Conservation (phyloP, 2,888 invertebrate genomes). For the Mactromeris polynyma region DNA sequence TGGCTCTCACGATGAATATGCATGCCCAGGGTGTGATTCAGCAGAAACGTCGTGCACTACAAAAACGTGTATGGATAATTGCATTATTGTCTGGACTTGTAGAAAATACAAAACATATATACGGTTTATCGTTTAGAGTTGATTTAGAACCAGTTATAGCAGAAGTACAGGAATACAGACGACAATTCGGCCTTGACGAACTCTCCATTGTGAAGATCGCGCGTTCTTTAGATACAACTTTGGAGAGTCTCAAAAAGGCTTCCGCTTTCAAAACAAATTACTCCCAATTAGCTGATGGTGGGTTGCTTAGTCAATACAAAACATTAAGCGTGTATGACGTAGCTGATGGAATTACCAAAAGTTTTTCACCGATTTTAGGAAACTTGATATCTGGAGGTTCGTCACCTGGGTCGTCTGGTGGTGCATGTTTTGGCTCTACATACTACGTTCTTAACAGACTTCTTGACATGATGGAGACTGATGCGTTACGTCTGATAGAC, state of each 20-base stretch:
- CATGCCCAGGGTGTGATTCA: constrained; percentile 59
- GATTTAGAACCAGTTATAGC: constrained; percentile 53
- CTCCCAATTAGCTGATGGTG: constrained; percentile 53
- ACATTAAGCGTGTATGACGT: constrained; percentile 60
- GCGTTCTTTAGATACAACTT: constrained; percentile 51
- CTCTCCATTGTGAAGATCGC: constrained; percentile 55
- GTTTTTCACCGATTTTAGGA: constrained; percentile 61
- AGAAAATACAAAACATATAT: constrained; percentile 47
- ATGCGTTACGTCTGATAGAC: constrained; percentile 61
- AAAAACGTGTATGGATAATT: constrained; percentile 63
- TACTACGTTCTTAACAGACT: constrained; percentile 63
- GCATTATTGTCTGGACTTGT: constrained; percentile 49
- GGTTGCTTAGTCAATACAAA: constrained; percentile 45
- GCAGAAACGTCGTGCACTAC: constrained; percentile 60
- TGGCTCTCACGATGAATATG: constrained; percentile 59
- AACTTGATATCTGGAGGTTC: constrained; percentile 35
- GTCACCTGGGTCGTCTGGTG: background rate
- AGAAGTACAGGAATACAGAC: constrained; percentile 59
- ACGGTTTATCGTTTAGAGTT: constrained; percentile 55
- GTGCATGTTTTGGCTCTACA: constrained; percentile 58
- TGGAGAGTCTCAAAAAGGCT: constrained; percentile 62
- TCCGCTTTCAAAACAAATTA: constrained; percentile 63
- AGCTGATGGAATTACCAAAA: constrained; percentile 58
- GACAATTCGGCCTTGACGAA: constrained; percentile 64
- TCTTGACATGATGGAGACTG: constrained; percentile 63